Evolutionary conservation across 2,797 vertebrate genomes (phyloP), one percentile per base, ranked within the genome.

Genomic region (Acipenser transmontanus): DNA sequence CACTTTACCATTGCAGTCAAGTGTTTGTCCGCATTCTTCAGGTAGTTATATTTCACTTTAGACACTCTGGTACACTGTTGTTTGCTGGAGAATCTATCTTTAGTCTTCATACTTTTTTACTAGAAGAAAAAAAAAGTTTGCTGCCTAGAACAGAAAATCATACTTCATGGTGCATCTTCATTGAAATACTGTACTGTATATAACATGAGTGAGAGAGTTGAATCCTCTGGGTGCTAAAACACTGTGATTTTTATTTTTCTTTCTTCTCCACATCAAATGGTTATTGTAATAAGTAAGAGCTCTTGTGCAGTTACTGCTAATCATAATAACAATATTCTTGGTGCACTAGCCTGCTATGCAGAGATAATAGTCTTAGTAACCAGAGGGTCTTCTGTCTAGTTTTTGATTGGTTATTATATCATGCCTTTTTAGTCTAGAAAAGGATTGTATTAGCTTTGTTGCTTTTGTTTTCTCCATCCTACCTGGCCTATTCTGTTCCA

Each of bases 161-260:
- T 80, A 34, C 34, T 34, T 73, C 80, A 72, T 77, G 63, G 78
- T 84, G 79, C 80, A 75, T 85, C 78, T 73, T 76, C 78, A 77
- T 74, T 71, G 71, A 70, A 75, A 71, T 34, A 77, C 80, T 73
- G 70, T 77, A 83, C 66, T 49, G 78, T 79, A 73, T 77, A 84
- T 75, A 83, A 65, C 48, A 74, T 76, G 77, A 48, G 77, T 14
- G 62, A 52, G 17, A 49, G 64, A 82, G 76, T 68, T 72, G 54
- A 74, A 75, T 76, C 79, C 80, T 83, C 83, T 86, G 88, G 86
- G 88, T 87, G 81, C 83, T 85, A 84, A 81, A 81, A 90, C 88
- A 92, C 88, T 90, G 88, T 92, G 89, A 92, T 83, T 81, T 71
- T 17, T 17, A 17, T 17, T 78, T 84, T 78, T 54, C 74, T 79